Evolutionary conservation across 1,140 invertebrate species (phyloP).

Genomic region (Oedothorax gibbosus): DNA sequence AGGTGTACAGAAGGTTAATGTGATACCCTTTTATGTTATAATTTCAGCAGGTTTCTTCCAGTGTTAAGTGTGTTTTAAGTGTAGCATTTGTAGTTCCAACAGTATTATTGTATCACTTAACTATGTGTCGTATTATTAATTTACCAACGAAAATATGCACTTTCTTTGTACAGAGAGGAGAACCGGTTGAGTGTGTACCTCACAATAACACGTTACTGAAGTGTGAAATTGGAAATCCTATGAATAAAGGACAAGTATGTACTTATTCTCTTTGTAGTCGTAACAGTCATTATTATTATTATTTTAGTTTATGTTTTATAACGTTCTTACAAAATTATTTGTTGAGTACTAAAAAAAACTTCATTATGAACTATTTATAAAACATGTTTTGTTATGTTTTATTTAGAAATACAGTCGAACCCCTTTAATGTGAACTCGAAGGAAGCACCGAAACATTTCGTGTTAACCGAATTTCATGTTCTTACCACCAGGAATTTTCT

Average conservation of each 20-base stretch:
- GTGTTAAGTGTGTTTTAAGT: no score
- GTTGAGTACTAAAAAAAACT: not conserved
- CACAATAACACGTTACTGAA: slow-evolving; percentile 79
- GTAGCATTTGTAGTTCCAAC: no score
- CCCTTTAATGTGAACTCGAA: no score
- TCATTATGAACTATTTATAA: not conserved
- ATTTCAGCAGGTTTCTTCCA: no score
- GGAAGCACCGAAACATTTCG: no score
- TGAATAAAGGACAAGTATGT: slow-evolving; percentile 71
- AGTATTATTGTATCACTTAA: no score
- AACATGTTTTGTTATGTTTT: not conserved
- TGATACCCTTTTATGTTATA: no score
- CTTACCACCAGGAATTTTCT: no score
- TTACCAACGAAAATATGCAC: not conserved
- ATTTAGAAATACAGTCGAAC: no score
- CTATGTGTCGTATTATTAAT: not conserved
- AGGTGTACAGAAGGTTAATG: no score
- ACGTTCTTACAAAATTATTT: no score
- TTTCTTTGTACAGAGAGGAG: slow-evolving; percentile 64
- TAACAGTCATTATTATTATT: not conserved
- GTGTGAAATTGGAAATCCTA: slow-evolving; percentile 90
- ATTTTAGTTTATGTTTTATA: not conserved
- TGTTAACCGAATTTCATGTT: no score
- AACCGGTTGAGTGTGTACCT: slow-evolving; percentile 67
- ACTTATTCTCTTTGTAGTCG: not conserved